These are phyloP conservation scores for Halcyon senegalensis DNA, from an alignment of 2,113 vertebrate genomes.

Conservation along the genomic window DNA sequence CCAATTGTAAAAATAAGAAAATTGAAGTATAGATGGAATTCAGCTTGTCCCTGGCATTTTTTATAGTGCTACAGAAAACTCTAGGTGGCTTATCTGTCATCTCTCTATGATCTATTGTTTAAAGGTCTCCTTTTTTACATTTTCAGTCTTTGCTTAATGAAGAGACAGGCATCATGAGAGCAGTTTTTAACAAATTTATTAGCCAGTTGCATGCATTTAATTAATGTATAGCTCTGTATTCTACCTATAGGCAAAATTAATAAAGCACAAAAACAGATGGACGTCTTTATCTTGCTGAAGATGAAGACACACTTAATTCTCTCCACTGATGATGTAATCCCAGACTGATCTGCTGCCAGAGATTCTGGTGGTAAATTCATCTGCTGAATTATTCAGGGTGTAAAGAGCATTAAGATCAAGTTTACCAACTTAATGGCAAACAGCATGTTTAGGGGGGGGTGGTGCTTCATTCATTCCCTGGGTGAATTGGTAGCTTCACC, in stretches of 20 bases:
- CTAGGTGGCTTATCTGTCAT: background rate
- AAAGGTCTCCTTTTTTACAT: background rate
- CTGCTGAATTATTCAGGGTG: conserved; percentile 9
- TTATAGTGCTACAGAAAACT: background rate
- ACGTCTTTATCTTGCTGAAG: background rate
- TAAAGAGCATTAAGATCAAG: background rate
- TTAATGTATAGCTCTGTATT: conserved; percentile 49
- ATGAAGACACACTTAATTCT: conserved; percentile 48
- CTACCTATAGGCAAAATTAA: conserved; percentile 52
- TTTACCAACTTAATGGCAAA: background rate
- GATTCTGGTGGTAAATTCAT: conserved; percentile 25
- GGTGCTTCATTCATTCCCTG: background rate
- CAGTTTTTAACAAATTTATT: conserved; percentile 45
- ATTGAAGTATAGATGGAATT: background rate
- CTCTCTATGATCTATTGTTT: background rate
- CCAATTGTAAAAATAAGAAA: background rate
- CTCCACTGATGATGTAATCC: conserved; percentile 14
- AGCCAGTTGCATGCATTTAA: conserved; percentile 53
- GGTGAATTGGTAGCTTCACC: background rate
- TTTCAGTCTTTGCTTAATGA: conserved; percentile 26
- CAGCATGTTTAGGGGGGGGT: background rate
- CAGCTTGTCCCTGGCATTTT: background rate
- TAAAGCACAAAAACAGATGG: conserved; percentile 47
- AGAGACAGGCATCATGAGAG: background rate
- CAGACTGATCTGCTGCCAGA: conserved; percentile 9